Evolutionary conservation across 2,888 invertebrate genomes (phyloP), one percentile per base, ranked within the genome.

Genomic region (Schrankia costaestrigalis): DNA sequence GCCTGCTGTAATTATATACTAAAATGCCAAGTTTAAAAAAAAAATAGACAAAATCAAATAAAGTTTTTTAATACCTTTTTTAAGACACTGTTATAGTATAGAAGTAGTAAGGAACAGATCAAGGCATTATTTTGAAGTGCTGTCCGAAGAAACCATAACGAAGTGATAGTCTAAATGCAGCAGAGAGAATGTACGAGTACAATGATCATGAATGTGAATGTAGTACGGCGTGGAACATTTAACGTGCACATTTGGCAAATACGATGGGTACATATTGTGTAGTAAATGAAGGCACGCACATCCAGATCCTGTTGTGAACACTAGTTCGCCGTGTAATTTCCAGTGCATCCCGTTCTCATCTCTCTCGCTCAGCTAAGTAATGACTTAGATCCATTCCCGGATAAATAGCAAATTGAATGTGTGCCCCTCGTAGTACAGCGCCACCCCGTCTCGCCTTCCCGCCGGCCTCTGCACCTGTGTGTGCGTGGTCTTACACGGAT

Each of bases 381-480:
- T 86, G 85, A 87, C 84, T 84, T 78, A 80, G 84, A 85, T 87
- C 84, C 85, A 85, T 87, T 83, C 79, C 81, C 78, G 80, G 85
- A 87, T 86, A 88, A 86, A 86, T 83, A 86, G 85, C 82, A 84
- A 87, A 87, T 86, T 86, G 82, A 83, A 86, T 87, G 83, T 80
- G 77, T 76, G 71, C 71, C 71, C 71, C 69, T 67, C 67, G 58
- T 59, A 57, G 52, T 48, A 49, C 42, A 40, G 41, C 52, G 43
- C 55, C 56, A 49, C 51, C 50, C 41, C 44, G 50, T 59, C 46
- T 49, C 46, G 50, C 58, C 46, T 46, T 52, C 56, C 54, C 54
- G 52, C 43, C 51, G 32, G 35, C 32, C 32, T 31, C 23, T 31
- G 32, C 41, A 52, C 40, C 35, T 44, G 41, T 38, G 55, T 45